A percentile compares a stretch with the other conserved stretches of the same genome.
These are phyloP conservation scores for Timandra comae DNA, from an alignment of 2,888 invertebrate genomes.

Conservation along the genomic window DNA sequence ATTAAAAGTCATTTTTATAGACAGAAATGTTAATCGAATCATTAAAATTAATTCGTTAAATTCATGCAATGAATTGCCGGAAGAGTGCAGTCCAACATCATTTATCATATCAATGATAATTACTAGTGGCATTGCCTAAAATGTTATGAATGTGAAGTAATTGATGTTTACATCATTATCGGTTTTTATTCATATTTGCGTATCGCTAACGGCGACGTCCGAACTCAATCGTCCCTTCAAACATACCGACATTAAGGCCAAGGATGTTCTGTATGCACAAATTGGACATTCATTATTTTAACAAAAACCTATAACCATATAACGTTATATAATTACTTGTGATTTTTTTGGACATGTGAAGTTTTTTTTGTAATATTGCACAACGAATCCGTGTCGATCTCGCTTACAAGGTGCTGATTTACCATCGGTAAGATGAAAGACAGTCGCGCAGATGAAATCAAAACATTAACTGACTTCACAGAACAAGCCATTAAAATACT, in stretches of 20 bases:
- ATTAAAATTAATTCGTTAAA: slow-evolving; percentile 17
- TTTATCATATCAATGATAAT: slow-evolving; percentile 29
- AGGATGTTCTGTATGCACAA: slow-evolving; percentile 52
- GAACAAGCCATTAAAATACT: neutral
- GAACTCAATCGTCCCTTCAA: slow-evolving; percentile 46
- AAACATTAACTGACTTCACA: slow-evolving; percentile 7
- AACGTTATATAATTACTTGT: slow-evolving; percentile 54
- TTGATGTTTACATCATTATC: slow-evolving; percentile 47
- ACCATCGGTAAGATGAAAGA: slow-evolving; percentile 18
- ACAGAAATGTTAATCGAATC: slow-evolving; percentile 7
- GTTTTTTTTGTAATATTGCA: slow-evolving; percentile 37
- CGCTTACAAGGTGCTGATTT: slow-evolving; percentile 23
- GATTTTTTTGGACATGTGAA: slow-evolving; percentile 38
- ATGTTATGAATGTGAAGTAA: slow-evolving; percentile 26
- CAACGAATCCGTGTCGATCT: slow-evolving; percentile 23
- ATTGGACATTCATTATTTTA: slow-evolving; percentile 61
- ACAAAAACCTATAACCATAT: slow-evolving; percentile 57
- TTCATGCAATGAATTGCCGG: slow-evolving; percentile 17
- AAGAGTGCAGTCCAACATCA: slow-evolving; percentile 18
- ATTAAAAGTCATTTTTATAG: slow-evolving; percentile 10
- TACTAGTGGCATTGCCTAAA: slow-evolving; percentile 28
- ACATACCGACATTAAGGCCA: slow-evolving; percentile 62
- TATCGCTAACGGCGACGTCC: slow-evolving; percentile 51
- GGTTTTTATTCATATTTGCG: slow-evolving; percentile 52
- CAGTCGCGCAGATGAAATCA: slow-evolving; percentile 10